These are phyloP conservation scores for Pammene aurita DNA, from an alignment of 2,888 invertebrate genomes.

Conservation along the genomic window DNA sequence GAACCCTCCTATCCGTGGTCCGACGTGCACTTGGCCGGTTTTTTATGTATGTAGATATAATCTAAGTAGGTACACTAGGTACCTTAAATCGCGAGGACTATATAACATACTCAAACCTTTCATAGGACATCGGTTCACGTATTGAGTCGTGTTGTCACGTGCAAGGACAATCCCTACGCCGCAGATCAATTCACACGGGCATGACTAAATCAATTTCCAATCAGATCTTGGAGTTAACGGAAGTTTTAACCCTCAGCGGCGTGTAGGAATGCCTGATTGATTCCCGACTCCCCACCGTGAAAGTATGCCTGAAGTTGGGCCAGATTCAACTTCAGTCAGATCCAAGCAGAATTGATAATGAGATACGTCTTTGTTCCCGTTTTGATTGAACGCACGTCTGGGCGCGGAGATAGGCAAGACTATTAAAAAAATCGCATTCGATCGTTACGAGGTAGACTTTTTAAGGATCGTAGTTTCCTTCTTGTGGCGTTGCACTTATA, in stretches of 20 bases:
- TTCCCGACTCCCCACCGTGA: constrained; percentile 66
- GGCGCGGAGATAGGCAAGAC: constrained; percentile 18
- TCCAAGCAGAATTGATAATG: constrained; percentile 69
- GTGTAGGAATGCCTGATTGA: constrained; percentile 73
- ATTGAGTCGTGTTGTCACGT: too few species aligned
- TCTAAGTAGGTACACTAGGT: too few species aligned
- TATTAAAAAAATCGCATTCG: constrained; percentile 10
- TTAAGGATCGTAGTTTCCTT: not conserved
- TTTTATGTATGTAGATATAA: too few species aligned
- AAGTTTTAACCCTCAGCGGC: constrained; percentile 57
- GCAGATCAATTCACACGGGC: constrained; percentile 1
- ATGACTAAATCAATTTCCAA: constrained; percentile 29
- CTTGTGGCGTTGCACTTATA: not conserved
- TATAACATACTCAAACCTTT: too few species aligned
- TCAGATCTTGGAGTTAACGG: constrained; percentile 39
- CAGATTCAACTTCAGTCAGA: constrained; percentile 59
- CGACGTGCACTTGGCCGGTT: too few species aligned
- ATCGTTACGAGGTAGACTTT: not conserved
- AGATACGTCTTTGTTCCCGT: constrained; percentile 60
- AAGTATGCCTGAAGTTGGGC: constrained; percentile 61
- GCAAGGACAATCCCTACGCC: not conserved
- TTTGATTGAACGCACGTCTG: constrained; percentile 43
- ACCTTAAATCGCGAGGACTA: too few species aligned
- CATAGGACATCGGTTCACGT: too few species aligned
- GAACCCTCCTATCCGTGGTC: too few species aligned